Conservation (phyloP, 2,888 invertebrate genomes). For the Andrena minutula region DNA sequence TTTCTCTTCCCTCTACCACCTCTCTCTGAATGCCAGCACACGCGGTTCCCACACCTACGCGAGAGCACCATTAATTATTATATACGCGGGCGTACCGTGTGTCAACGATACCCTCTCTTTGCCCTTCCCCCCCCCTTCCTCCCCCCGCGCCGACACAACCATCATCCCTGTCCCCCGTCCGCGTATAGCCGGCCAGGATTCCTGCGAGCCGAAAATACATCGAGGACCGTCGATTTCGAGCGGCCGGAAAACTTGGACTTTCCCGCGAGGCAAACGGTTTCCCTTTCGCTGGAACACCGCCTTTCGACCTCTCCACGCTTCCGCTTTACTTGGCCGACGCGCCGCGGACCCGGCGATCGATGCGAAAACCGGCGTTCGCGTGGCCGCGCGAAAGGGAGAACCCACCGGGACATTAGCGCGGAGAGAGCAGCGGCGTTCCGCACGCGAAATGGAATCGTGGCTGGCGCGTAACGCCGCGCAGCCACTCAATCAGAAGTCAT, state of each 20-base stretch:
- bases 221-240: slow-evolving; percentile 8
- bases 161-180: not conserved
- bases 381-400: slow-evolving; percentile 12
- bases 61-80: slow-evolving; percentile 73
- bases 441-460: slow-evolving; percentile 5
- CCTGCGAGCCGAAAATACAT: slow-evolving; percentile 24
- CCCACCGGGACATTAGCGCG: not conserved
- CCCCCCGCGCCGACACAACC: not conserved
- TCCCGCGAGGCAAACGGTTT: slow-evolving; percentile 37
- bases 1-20: slow-evolving; percentile 8
- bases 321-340: slow-evolving; percentile 24
- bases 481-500: slow-evolving; percentile 85
- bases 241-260: slow-evolving; percentile 13
- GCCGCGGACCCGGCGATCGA: slow-evolving; percentile 3
- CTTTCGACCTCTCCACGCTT: slow-evolving; percentile 7
- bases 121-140: not conserved
- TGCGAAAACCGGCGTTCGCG: not conserved
- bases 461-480: slow-evolving; percentile 70
- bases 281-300: slow-evolving; percentile 34
- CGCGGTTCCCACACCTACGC: slow-evolving; percentile 67
- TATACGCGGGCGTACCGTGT: slow-evolving; percentile 65
- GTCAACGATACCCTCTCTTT: slow-evolving; percentile 64
- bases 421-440: not conserved
- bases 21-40: slow-evolving; percentile 39
- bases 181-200: slow-evolving; percentile 13